Conservation (phyloP, 2,797 vertebrate species). For the Myotis findleyi region DNA sequence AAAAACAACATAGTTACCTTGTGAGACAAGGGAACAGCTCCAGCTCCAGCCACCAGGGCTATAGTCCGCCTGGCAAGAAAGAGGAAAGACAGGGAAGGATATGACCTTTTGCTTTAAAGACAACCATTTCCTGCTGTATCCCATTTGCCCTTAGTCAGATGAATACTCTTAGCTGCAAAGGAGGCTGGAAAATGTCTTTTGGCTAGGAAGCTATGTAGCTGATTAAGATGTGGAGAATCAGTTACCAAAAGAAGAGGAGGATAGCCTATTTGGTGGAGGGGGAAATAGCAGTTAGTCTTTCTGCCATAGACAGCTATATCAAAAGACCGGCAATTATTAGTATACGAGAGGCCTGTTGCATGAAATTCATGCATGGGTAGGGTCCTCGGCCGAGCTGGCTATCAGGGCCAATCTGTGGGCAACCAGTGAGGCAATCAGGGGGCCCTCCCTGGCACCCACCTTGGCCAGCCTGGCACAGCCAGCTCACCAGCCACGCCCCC, state of each 20-base stretch:
- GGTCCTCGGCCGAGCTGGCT: no score
- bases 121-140: background rate
- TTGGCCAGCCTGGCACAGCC: no score
- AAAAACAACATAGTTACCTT: background rate
- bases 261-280: background rate
- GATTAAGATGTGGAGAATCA: background rate
- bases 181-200: background rate
- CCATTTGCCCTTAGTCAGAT: background rate
- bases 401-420: no score
- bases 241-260: background rate
- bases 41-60: background rate
- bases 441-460: no score
- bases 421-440: no score
- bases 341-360: background rate
- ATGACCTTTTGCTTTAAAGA: background rate
- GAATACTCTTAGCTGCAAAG: background rate
- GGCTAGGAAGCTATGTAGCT: background rate
- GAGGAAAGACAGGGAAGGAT: background rate
- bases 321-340: background rate
- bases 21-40: background rate
- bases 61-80: background rate
- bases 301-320: background rate
- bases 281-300: background rate
- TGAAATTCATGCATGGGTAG: no score
- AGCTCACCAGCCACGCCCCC: no score